Evolutionary conservation across 2,113 vertebrate species (phyloP), one percentile per base, ranked within the genome.

Genomic region (Forbesichthys agassizii): DNA sequence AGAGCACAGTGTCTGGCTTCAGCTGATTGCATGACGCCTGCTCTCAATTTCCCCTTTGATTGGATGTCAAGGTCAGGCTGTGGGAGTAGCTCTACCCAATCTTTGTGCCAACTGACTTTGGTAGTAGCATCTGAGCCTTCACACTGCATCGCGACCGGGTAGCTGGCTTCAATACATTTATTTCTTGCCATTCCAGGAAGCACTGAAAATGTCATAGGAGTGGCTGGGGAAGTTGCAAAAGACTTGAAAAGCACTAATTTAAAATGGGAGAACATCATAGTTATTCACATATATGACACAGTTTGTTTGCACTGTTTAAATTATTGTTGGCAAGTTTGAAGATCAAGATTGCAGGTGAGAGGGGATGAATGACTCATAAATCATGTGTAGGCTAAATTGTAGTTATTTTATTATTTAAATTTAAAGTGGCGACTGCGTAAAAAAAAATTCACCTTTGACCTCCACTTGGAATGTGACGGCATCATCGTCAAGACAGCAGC

Each of bases 381-480:
- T 5, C 18, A 59, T 36, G 20, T 59, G 33, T 36, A 7, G 58
- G 56, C 8, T 20, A 58, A 58, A 58, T 12, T 10, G 56, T 10
- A 12, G 4, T 33, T 58, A 3, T 10, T 33, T 58, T 27, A 9
- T 33, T 12, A 8, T 33, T 12, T 33, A 58, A 11, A 33, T 56
- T 10, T 9, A 56, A 20, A 56, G 9, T 18, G n/a, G 9, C 16
- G 33, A 58, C 9, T 4, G 12, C 8, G 33, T 12, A 36, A 33
- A 18, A 33, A 48, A 55, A 64, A 76, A 78, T 92, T 93, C 84
- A 98, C 97, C 96, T 90, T 95, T 88, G 61, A 95, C 77, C 12
- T 91, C 91, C 89, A 98, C 88, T 0, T 93, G 93, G 47, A 97
- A 98, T 85, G 94, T 94, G 74, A 96, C 73, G 0, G 90, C 90